Conservation (phyloP, 2,888 invertebrate genomes). For the Coelogynopora nodosa region DNA sequence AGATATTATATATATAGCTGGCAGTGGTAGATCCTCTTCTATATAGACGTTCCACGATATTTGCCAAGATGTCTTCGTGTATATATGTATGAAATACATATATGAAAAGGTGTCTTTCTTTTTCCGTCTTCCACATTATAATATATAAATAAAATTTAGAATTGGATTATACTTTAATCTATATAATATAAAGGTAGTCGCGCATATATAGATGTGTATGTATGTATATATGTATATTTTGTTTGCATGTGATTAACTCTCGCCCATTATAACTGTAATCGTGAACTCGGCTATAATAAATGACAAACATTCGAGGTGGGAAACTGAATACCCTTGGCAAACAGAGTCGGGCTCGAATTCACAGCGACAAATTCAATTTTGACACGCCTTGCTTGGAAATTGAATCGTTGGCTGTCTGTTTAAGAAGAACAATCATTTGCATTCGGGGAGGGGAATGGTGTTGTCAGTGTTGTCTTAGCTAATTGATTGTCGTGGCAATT, state of each 20-base stretch:
- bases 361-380: constrained; percentile 7
- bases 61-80: too few relatives aligned
- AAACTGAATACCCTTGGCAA: constrained; percentile 5
- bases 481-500: not conserved
- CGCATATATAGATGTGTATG: not conserved
- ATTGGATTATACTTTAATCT: too few relatives aligned
- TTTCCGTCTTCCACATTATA: too few relatives aligned
- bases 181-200: too few relatives aligned
- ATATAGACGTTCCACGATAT: too few relatives aligned
- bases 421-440: too few relatives aligned
- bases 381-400: constrained; percentile 1
- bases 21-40: too few relatives aligned
- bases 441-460: too few relatives aligned
- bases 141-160: too few relatives aligned
- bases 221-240: not conserved
- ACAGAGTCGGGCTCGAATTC: constrained; percentile 7
- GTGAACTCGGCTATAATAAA: too few relatives aligned
- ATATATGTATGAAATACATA: too few relatives aligned
- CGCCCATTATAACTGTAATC: not conserved
- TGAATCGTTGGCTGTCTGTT: constrained; percentile 25
- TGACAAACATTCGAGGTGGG: not conserved
- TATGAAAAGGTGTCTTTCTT: too few relatives aligned
- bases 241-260: constrained; percentile 8
- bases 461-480: not conserved
- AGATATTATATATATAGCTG: not conserved